Evolutionary conservation across 2,113 vertebrate species (phyloP).

Genomic region (Pollimyrus isidori): DNA sequence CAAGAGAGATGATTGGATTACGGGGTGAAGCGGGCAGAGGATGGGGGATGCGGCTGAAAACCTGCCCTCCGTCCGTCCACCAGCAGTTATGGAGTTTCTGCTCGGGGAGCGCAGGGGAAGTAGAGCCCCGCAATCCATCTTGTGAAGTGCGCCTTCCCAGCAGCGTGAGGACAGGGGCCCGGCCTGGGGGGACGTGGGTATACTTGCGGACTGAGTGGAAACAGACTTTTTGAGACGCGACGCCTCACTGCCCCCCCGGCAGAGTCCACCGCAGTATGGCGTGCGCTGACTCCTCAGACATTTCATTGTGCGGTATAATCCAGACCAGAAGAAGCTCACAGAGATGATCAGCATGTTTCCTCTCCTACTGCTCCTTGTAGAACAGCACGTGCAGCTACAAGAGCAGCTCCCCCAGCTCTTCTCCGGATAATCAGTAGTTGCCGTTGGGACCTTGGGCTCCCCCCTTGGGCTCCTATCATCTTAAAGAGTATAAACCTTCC

Average conservation of each 20-base stretch:
- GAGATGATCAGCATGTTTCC: neutral
- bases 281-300: neutral
- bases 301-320: neutral
- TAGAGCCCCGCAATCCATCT: neutral
- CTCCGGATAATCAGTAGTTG: neutral
- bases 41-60: neutral
- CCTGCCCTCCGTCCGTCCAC: neutral
- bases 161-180: neutral
- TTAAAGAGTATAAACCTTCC: neutral
- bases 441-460: neutral
- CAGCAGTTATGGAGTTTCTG: neutral
- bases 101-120: neutral
- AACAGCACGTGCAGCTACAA: neutral
- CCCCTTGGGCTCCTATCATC: neutral
- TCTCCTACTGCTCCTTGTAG: neutral
- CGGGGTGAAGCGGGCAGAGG: neutral
- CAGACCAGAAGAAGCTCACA: neutral
- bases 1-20: neutral
- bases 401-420: neutral
- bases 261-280: too few species aligned
- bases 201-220: conserved; percentile 7
- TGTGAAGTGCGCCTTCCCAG: neutral
- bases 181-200: neutral
- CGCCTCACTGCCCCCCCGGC: neutral
- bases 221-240: neutral